Percentiles rank a stretch among this genome's conserved stretches.
Evolutionary conservation across 2,113 vertebrate species (phyloP).

Genomic region (Coryphaenoides rupestris): DNA sequence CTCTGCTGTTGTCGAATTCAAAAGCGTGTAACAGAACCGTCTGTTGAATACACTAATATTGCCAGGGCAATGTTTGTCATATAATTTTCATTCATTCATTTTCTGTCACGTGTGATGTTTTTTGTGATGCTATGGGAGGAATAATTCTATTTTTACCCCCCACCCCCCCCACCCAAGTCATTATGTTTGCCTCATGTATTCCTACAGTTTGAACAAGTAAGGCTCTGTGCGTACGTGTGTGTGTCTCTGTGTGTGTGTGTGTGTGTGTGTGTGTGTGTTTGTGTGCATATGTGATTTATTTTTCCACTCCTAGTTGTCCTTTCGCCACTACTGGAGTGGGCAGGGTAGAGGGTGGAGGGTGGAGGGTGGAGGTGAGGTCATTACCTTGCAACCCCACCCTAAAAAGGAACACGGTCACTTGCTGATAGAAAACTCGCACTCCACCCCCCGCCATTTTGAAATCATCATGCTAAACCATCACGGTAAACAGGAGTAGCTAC

Average conservation of each 20-base stretch:
- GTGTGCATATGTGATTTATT: neutral
- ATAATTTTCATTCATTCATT: neutral
- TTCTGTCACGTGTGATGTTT: constrained; percentile 29
- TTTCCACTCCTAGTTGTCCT: neutral
- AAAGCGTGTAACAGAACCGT: neutral
- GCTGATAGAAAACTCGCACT: neutral
- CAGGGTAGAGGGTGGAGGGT: neutral
- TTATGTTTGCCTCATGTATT: constrained; percentile 40
- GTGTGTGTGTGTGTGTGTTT: neutral
- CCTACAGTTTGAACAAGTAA: constrained; percentile 44
- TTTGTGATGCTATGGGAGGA: constrained; percentile 34
- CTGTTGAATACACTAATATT: constrained; percentile 1
- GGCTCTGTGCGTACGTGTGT: constrained; percentile 32
- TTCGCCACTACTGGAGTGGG: neutral
- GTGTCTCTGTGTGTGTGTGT: neutral
- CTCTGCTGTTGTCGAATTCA: too few species aligned
- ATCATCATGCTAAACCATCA: neutral
- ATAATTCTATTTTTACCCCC: constrained; percentile 29
- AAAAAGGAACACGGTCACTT: neutral
- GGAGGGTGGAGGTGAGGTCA: neutral
- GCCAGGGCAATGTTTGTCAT: constrained; percentile 51
- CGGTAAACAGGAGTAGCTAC: too few species aligned
- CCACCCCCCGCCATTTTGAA: neutral
- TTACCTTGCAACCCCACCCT: neutral
- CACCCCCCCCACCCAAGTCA: constrained; percentile 27